phyloP scores from a whole-genome alignment of 2,113 vertebrate species.

The Sialia sialis region DNA sequence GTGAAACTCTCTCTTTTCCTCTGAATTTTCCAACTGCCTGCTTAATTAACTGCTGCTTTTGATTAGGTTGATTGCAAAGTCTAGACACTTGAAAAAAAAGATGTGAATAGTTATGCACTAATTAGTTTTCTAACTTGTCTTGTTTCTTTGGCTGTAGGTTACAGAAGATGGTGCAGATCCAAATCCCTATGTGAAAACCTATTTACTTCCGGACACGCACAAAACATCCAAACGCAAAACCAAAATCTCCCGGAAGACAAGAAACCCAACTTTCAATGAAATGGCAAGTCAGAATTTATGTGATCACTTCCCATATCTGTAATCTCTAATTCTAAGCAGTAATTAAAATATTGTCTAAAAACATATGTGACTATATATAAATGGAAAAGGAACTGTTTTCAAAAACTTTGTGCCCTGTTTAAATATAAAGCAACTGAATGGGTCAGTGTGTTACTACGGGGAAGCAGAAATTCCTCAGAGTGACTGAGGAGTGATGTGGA shows the following conservation, averaged over 20 bases:
- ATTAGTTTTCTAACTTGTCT: neutral
- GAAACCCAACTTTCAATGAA: constrained; percentile 98
- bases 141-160: constrained; percentile 74
- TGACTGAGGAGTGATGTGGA: neutral
- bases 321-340: neutral
- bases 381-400: neutral
- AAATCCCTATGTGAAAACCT: constrained; percentile 98
- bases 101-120: neutral
- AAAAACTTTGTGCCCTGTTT: neutral
- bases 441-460: neutral
- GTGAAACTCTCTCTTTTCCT: neutral
- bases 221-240: constrained; percentile 98
- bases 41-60: neutral
- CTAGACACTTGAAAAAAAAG: neutral
- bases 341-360: neutral
- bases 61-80: neutral
- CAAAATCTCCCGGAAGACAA: constrained; percentile 93
- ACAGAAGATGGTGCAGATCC: constrained; percentile 94
- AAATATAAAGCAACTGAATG: neutral
- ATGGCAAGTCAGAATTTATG: constrained; percentile 79
- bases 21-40: neutral
- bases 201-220: constrained; percentile 91
- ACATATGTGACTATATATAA: neutral
- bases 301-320: neutral
- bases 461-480: neutral